A percentile compares a stretch with the other conserved stretches of the same genome.
Evolutionary conservation across 2,888 invertebrate species (phyloP).

Genomic region (Eledone cirrhosa): DNA sequence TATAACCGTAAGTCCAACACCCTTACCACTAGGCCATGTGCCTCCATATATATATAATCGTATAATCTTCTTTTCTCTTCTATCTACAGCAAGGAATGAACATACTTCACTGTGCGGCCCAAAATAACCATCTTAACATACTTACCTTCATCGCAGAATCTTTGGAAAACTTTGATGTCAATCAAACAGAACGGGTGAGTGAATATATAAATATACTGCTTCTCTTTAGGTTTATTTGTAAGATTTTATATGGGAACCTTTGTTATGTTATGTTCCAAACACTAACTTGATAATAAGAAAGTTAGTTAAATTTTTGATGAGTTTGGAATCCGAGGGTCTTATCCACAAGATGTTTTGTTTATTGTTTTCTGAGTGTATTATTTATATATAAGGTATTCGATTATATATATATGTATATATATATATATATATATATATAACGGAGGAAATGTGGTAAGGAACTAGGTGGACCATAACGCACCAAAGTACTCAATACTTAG

Average conservation of each 20-base stretch:
- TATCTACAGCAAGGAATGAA: slow-evolving; percentile 67
- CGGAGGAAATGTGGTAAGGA: no score
- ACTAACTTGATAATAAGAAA: no score
- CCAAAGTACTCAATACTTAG: no score
- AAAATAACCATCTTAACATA: slow-evolving; percentile 75
- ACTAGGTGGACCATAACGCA: no score
- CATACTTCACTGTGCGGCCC: slow-evolving; percentile 80
- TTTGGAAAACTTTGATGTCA: slow-evolving; percentile 72
- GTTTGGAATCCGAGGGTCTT: no score
- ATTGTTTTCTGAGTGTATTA: no score
- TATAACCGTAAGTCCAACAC: no score
- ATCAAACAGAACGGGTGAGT: slow-evolving; percentile 73
- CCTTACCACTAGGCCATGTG: no score
- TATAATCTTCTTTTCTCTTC: no score
- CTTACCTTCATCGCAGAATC: slow-evolving; percentile 75
- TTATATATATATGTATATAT: neutral
- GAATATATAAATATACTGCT: neutral
- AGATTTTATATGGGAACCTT: neutral
- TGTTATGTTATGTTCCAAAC: neutral
- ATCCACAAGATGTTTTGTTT: neutral
- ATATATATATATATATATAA: neutral
- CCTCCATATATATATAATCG: no score
- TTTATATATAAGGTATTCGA: neutral
- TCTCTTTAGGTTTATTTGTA: neutral
- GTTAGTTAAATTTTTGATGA: no score